Conservation (phyloP, 2,113 vertebrate species). For the Synchiropus splendidus region DNA sequence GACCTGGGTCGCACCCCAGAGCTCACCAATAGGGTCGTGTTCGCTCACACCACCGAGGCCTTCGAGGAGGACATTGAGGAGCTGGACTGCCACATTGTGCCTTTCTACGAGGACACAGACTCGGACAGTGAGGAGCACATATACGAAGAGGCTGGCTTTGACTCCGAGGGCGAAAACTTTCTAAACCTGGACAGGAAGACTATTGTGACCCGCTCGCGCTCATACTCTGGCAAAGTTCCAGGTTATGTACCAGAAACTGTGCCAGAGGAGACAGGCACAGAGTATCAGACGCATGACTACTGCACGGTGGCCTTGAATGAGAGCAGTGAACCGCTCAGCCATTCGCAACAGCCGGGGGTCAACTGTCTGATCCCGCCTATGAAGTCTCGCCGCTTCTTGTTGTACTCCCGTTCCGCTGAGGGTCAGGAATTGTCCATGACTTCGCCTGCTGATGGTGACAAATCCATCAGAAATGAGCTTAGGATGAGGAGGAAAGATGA, state of each 20-base stretch:
- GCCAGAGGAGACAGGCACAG: constrained; percentile 82
- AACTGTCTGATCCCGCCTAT: constrained; percentile 58
- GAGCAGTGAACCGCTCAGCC: constrained; percentile 41
- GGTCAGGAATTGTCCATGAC: constrained; percentile 70
- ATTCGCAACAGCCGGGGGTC: constrained; percentile 57
- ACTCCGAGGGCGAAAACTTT: constrained; percentile 71
- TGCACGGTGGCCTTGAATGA: constrained; percentile 64
- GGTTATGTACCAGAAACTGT: constrained; percentile 94
- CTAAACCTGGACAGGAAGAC: constrained; percentile 72
- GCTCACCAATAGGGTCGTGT: constrained; percentile 68
- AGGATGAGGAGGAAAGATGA: constrained; percentile 76
- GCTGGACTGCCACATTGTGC: constrained; percentile 72
- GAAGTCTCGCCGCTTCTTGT: constrained; percentile 77
- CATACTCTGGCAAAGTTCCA: constrained; percentile 83
- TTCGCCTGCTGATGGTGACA: constrained; percentile 61
- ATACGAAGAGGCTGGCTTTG: constrained; percentile 68
- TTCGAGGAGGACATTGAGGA: constrained; percentile 74
- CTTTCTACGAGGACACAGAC: constrained; percentile 68
- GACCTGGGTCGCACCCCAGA: constrained; percentile 64
- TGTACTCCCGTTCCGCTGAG: constrained; percentile 82
- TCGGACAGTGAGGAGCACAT: constrained; percentile 71
- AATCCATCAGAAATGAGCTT: constrained; percentile 53
- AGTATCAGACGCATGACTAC: constrained; percentile 64
- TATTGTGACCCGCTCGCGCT: constrained; percentile 76
- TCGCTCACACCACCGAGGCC: constrained; percentile 70